A percentile compares a stretch with the other conserved stretches of the same genome.
Evolutionary conservation across 2,113 vertebrate species (phyloP).

Genomic region (Xiphophorus hellerii): DNA sequence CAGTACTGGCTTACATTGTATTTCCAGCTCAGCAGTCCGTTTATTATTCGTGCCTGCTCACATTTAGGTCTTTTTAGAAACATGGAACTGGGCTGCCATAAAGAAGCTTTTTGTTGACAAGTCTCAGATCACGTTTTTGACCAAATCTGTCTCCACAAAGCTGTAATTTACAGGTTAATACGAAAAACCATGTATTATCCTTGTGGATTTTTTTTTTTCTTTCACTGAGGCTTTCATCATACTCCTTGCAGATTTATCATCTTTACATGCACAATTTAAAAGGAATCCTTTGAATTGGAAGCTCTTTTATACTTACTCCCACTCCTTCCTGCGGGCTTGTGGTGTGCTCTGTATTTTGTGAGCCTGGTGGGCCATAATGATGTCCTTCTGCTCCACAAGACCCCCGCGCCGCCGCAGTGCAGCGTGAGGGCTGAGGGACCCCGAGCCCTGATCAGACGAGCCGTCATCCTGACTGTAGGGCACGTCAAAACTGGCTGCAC

Average conservation of each 20-base stretch:
- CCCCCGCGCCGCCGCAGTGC: slow-evolving; percentile 89
- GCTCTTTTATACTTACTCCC: slow-evolving; percentile 90
- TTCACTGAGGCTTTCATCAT: slow-evolving; percentile 36
- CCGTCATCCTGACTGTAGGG: slow-evolving; percentile 59
- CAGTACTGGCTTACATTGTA: slow-evolving; percentile 9
- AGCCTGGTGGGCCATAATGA: slow-evolving; percentile 92
- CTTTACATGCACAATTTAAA: slow-evolving; percentile 52
- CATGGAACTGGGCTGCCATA: slow-evolving; percentile 9
- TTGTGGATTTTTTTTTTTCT: slow-evolving; percentile 13
- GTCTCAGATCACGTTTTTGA: neutral
- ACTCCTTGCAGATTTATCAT: slow-evolving; percentile 52
- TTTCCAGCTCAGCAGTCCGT: slow-evolving; percentile 22
- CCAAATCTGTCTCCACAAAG: neutral
- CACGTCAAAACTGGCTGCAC: slow-evolving; percentile 83
- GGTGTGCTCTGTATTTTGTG: slow-evolving; percentile 98
- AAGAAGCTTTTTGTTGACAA: slow-evolving; percentile 7
- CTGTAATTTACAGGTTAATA: slow-evolving; percentile 17
- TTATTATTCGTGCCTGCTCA: slow-evolving; percentile 16
- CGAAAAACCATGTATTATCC: slow-evolving; percentile 4
- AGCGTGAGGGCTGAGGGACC: slow-evolving; percentile 85
- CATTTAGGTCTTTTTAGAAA: neutral
- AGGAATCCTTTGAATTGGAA: slow-evolving; percentile 44
- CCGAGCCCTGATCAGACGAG: slow-evolving; percentile 75
- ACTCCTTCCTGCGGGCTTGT: slow-evolving; percentile 92
- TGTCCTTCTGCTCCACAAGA: slow-evolving; percentile 91